These are phyloP conservation scores for Sander lucioperca DNA, from an alignment of 2,113 vertebrate species.

Conservation along the genomic window DNA sequence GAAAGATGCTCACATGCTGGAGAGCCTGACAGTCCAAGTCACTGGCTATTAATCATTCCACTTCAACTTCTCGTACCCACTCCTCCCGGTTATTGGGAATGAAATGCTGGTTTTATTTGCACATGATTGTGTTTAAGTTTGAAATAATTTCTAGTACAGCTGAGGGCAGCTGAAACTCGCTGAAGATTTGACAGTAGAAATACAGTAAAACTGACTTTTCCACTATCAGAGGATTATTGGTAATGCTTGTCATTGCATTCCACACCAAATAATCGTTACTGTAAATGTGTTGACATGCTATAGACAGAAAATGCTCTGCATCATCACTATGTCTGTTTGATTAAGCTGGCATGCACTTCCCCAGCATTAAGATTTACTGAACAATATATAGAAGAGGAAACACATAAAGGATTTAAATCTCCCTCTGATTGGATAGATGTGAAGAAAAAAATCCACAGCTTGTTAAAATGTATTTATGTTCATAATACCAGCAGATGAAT, in stretches of 20 bases:
- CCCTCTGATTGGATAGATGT: constrained; percentile 28
- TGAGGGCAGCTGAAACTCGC: neutral
- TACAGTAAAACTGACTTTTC: constrained; percentile 28
- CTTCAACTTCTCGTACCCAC: constrained; percentile 41
- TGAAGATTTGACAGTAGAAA: constrained; percentile 16
- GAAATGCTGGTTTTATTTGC: constrained; percentile 27
- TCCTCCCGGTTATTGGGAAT: constrained; percentile 20
- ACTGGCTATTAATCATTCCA: constrained; percentile 70
- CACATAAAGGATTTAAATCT: constrained; percentile 40
- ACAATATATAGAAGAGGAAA: constrained; percentile 20
- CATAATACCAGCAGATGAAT: constrained; percentile 41
- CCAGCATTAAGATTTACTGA: constrained; percentile 9
- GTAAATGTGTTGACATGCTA: constrained; percentile 19
- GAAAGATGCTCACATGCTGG: constrained; percentile 66
- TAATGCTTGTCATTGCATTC: constrained; percentile 24
- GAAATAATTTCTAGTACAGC: neutral
- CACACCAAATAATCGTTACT: constrained; percentile 19
- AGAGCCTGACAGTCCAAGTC: constrained; percentile 65
- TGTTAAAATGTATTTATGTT: constrained; percentile 36
- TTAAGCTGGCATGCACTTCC: constrained; percentile 15
- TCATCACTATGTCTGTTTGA: constrained; percentile 6
- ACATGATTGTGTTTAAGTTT: constrained; percentile 8
- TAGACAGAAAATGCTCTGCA: constrained; percentile 1
- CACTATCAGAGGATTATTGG: constrained; percentile 32
- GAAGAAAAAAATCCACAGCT: neutral